phyloP scores from a whole-genome alignment of 2,888 invertebrate genomes.

The Eledone cirrhosa region DNA sequence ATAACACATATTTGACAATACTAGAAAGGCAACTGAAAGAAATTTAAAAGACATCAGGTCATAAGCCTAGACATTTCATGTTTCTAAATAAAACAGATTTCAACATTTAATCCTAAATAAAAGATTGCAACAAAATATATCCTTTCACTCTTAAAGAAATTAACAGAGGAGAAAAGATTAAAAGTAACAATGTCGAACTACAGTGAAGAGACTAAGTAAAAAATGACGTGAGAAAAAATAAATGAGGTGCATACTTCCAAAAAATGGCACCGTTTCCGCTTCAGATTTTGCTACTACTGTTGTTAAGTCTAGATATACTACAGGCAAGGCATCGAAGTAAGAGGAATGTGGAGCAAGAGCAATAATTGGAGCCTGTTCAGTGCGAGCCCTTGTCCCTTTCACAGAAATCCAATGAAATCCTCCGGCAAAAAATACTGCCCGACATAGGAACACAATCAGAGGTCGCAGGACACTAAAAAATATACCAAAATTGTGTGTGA shows the following conservation, averaged over 20 bases:
- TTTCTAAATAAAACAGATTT: no score
- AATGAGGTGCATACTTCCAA: conserved; percentile 81
- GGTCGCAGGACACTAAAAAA: conserved; percentile 50
- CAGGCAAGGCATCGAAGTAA: conserved; percentile 87
- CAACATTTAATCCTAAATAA: no score
- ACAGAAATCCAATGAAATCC: conserved; percentile 84
- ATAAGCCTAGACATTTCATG: no score
- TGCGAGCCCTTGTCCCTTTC: conserved; percentile 79
- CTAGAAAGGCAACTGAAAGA: no score
- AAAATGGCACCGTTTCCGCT: conserved; percentile 81
- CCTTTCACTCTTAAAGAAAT: no score
- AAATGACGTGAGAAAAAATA: conserved; percentile 24
- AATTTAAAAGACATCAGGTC: no score
- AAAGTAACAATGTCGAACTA: background rate
- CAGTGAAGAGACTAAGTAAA: conserved; percentile 20
- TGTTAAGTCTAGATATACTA: conserved; percentile 83
- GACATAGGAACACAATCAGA: conserved; percentile 53
- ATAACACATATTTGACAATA: no score
- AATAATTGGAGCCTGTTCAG: conserved; percentile 83
- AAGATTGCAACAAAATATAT: no score
- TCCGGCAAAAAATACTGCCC: conserved; percentile 76
- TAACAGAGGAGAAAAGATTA: no score
- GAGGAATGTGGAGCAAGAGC: conserved; percentile 90
- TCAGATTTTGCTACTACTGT: conserved; percentile 90
- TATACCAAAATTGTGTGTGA: conserved; percentile 9